Evolutionary conservation across 2,113 vertebrate genomes (phyloP), one percentile per base, ranked within the genome.

Genomic region (Anarhynchus alexandrinus): DNA sequence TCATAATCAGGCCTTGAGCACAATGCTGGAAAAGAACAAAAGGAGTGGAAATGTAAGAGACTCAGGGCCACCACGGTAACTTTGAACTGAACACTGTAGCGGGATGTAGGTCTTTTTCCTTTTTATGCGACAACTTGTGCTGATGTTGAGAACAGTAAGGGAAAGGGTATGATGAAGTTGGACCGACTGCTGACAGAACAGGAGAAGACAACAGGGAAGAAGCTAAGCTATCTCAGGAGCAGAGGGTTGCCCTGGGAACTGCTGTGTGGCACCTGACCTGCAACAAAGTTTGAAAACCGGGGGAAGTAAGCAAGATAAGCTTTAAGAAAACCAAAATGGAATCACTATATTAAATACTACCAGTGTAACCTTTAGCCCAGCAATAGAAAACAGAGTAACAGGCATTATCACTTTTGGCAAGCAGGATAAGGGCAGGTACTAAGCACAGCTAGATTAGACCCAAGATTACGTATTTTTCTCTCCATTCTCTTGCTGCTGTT

Each of bases 21-120:
- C 66, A 85, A 54, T 22, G n/a, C 72, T 82, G 85, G 49, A 93
- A 90, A 92, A 94, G 90, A 94, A 86, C 88, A 94, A 94, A 95
- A 95, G 57, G 43, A 77, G 14, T 59, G 74, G 42, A 87, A 88
- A 79, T 18, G 27, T 21, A 62, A 43, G 38, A 85, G 52, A 22
- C 43, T 81, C 15, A 9, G 47, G 47, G 34, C 82, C 54, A 72
- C 32, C 32, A 51, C 0, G 0, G 51, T 65, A 91, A 78, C 78
- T 91, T 65, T 81, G 78, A 93, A 78, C 42, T n/a, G 40, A 82
- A 47, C 18, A 9, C 20, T 42, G 18, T 3, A 66, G 82, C 30
- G 83, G 81, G 77, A 81, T 2, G 8, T 58, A 80, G 64, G 10
- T 71, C 40, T 55, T 92, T 86, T 65, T 70, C n/a, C 21, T 95